A percentile compares a stretch with the other conserved stretches of the same genome.
Evolutionary conservation across 2,113 vertebrate species (phyloP).

Genomic region (Capra hircus): DNA sequence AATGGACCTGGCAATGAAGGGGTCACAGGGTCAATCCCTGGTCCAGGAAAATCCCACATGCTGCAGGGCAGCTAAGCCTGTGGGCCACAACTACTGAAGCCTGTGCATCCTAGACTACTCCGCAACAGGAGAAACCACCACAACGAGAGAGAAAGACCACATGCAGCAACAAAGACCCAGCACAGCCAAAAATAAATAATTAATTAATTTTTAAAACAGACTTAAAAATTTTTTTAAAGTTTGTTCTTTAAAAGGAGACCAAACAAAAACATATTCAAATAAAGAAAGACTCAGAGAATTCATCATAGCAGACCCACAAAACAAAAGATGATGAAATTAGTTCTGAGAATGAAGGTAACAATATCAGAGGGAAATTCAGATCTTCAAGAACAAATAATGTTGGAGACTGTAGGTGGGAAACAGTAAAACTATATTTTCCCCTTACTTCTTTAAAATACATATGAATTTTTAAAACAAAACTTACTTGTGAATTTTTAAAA

Average conservation of each 20-base stretch:
- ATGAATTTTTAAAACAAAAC: background rate
- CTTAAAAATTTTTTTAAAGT: background rate
- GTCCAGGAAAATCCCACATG: background rate
- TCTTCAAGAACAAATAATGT: background rate
- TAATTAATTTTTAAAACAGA: background rate
- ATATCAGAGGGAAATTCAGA: background rate
- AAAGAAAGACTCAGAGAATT: background rate
- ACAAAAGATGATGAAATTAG: background rate
- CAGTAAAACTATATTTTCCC: background rate
- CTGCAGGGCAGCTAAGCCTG: background rate
- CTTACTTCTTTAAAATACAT: background rate
- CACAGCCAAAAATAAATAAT: background rate
- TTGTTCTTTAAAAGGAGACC: background rate
- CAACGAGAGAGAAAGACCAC: background rate
- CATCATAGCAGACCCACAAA: background rate
- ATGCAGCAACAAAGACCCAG: background rate
- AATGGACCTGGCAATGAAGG: background rate
- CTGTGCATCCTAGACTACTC: background rate
- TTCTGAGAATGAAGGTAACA: background rate
- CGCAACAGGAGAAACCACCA: background rate
- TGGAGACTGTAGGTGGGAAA: background rate
- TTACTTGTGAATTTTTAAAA: background rate
- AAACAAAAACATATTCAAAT: background rate
- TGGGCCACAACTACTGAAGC: background rate
- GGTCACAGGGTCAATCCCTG: background rate